Conservation (phyloP, 1,140 invertebrate genomes). For the Listronotus oregonensis region DNA sequence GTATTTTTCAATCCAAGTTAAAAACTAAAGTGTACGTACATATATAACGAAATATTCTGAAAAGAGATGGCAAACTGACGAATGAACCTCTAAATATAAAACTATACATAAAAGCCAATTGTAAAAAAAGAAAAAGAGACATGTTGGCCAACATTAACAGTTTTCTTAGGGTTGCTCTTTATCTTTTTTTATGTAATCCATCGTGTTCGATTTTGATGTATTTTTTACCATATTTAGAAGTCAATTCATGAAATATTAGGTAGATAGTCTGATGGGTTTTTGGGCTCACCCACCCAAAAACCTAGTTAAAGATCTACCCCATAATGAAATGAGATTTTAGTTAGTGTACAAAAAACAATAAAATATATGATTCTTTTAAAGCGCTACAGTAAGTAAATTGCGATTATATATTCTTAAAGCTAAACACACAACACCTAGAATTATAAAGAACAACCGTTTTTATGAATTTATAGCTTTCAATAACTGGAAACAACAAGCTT, state of each 20-base stretch:
- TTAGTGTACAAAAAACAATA: constrained; percentile 18
- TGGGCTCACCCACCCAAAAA: constrained; percentile 26
- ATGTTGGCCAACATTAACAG: constrained; percentile 37
- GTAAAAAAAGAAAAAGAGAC: constrained; percentile 27
- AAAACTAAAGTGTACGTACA: constrained; percentile 26
- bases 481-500: constrained; percentile 46
- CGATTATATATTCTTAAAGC: constrained; percentile 35
- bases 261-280: constrained; percentile 30
- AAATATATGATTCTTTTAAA: constrained; percentile 9
- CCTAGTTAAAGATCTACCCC: constrained; percentile 4
- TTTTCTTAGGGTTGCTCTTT: constrained; percentile 26
- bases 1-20: constrained; percentile 30
- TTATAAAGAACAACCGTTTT: constrained; percentile 53
- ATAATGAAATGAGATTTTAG: constrained; percentile 12
- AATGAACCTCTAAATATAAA: constrained; percentile 20
- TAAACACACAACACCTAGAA: constrained; percentile 54
- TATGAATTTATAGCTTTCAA: constrained; percentile 46
- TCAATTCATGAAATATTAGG: constrained; percentile 25
- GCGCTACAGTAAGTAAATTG: constrained; percentile 21
- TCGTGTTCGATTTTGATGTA: constrained; percentile 25
- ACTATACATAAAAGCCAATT: constrained; percentile 17
- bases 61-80: background rate
- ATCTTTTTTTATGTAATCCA: constrained; percentile 17
- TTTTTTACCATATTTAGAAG: constrained; percentile 28
- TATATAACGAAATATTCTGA: constrained; percentile 17